Evolutionary conservation across 2,113 vertebrate genomes (phyloP).

Genomic region (Atrichornis clamosus): DNA sequence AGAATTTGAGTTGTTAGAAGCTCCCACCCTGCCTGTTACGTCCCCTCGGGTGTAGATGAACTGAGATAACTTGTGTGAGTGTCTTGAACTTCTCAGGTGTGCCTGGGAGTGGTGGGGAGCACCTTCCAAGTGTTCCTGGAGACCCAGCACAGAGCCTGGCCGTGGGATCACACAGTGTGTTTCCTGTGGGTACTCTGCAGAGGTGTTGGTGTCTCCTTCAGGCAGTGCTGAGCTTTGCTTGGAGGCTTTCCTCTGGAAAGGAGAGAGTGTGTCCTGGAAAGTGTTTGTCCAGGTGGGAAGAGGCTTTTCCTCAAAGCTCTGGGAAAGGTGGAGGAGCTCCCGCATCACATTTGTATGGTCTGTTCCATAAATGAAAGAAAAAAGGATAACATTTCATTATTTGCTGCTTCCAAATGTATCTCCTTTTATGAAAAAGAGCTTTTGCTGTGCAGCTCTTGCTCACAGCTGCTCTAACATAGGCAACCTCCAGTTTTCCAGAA

Average conservation of each 20-base stretch:
- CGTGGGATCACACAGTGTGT: not conserved
- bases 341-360: not conserved
- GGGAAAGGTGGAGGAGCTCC: not conserved
- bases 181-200: not conserved
- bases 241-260: not conserved
- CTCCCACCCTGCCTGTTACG: not conserved
- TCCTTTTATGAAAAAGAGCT: not conserved
- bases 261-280: not conserved
- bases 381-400: not conserved
- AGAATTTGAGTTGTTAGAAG: not conserved
- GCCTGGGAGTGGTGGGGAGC: not conserved
- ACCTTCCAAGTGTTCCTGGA: not conserved
- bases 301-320: not conserved
- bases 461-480: not conserved
- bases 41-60: not conserved
- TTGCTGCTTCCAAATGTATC: not conserved
- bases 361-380: not conserved
- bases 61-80: not conserved
- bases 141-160: not conserved
- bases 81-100: not conserved
- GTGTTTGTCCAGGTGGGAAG: rapidly evolving
- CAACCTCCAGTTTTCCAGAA: not conserved
- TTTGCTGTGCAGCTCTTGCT: not conserved
- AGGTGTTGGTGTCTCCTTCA: not conserved
- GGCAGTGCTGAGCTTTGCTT: not conserved